Evolutionary conservation across 2,888 invertebrate species (phyloP).

Genomic region (Tortricodes alternella): DNA sequence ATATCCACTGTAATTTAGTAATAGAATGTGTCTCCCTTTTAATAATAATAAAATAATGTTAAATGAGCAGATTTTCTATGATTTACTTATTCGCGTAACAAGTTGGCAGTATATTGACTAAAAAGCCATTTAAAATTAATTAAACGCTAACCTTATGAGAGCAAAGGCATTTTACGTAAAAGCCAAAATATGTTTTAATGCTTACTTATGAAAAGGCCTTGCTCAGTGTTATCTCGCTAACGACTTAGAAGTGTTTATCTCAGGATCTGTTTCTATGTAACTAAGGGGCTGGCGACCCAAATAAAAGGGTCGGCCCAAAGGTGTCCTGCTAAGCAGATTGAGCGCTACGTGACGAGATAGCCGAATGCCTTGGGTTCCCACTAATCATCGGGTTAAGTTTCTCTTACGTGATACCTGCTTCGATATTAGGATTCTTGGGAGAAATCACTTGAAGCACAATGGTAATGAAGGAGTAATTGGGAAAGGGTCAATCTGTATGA

Average conservation of each 20-base stretch:
- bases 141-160: too few species aligned
- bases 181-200: not conserved
- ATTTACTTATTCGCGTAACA: too few species aligned
- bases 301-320: constrained; percentile 67
- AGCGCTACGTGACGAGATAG: constrained; percentile 64
- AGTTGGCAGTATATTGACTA: too few species aligned
- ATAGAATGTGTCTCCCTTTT: too few species aligned
- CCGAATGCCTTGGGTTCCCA: constrained; percentile 49
- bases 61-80: too few species aligned
- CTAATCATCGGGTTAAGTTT: constrained; percentile 60
- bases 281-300: constrained; percentile 62
- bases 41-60: too few species aligned
- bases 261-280: constrained; percentile 66
- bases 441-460: constrained; percentile 15
- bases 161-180: not conserved
- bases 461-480: constrained; percentile 4
- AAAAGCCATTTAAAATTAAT: too few species aligned
- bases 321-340: constrained; percentile 78
- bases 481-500: not conserved
- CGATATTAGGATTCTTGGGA: constrained; percentile 30
- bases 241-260: constrained; percentile 54
- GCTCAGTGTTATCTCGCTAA: constrained; percentile 2
- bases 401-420: constrained; percentile 44
- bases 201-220: not conserved
- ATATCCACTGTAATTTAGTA: too few species aligned